Conservation (phyloP, 2,113 vertebrate species). For the Bucco capensis region DNA sequence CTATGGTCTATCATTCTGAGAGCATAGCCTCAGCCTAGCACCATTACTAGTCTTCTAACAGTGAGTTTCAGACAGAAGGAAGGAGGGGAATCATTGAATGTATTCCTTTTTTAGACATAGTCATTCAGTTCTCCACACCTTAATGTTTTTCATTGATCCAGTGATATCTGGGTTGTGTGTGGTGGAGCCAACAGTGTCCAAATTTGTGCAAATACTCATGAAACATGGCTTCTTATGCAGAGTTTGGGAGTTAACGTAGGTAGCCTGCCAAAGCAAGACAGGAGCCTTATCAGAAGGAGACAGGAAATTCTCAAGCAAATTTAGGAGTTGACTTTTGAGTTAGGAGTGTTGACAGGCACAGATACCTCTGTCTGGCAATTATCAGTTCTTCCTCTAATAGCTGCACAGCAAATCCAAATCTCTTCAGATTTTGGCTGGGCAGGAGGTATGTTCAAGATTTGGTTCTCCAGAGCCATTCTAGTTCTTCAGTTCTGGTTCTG, state of each 20-base stretch:
- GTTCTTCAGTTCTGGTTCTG: neutral
- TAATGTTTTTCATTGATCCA: neutral
- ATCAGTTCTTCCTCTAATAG: neutral
- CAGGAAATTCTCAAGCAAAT: conserved; percentile 53
- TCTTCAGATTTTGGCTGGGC: neutral
- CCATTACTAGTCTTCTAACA: neutral
- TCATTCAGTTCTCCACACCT: neutral
- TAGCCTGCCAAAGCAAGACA: conserved; percentile 31
- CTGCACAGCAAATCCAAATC: neutral
- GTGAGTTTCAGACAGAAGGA: neutral
- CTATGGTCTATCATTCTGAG: fast-evolving
- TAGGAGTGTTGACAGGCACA: conserved; percentile 45
- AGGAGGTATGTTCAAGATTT: neutral
- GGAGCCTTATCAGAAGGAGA: conserved; percentile 42
- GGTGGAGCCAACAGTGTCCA: neutral
- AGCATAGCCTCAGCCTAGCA: neutral
- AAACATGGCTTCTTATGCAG: neutral
- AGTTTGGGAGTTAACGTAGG: neutral
- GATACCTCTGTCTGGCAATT: conserved; percentile 39
- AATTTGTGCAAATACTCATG: neutral
- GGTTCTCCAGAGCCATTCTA: neutral
- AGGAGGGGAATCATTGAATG: neutral
- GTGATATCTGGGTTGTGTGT: neutral
- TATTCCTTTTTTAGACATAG: neutral
- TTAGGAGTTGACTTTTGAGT: conserved; percentile 26